Conservation (phyloP, 2,797 vertebrate genomes). For the Gambusia yucatana region DNA sequence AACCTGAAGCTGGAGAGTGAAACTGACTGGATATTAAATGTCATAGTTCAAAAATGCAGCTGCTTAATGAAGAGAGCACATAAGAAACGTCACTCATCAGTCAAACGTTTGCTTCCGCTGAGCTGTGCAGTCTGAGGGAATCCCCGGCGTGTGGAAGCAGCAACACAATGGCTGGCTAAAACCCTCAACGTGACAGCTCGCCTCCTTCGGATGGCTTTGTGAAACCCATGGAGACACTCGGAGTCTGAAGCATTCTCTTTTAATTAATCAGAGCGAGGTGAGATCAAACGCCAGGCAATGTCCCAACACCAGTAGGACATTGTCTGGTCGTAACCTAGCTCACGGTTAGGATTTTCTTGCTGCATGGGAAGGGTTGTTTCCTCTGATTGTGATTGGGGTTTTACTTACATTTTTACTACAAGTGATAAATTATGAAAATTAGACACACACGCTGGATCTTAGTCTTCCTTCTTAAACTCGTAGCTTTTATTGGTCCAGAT, state of each 20-base stretch:
- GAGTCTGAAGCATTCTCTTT: constrained; percentile 63
- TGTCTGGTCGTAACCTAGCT: background rate
- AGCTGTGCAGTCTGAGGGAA: constrained; percentile 72
- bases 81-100: constrained; percentile 61
- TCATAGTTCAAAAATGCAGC: constrained; percentile 56
- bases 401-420: constrained; percentile 55
- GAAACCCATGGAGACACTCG: constrained; percentile 70
- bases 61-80: constrained; percentile 65
- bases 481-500: constrained; percentile 81
- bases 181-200: constrained; percentile 37
- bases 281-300: constrained; percentile 67
- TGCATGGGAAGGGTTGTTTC: constrained; percentile 47
- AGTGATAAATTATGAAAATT: constrained; percentile 61
- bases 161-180: constrained; percentile 58
- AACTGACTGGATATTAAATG: constrained; percentile 42
- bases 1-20: constrained; percentile 11
- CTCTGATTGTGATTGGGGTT: constrained; percentile 44
- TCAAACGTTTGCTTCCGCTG: constrained; percentile 66
- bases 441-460: constrained; percentile 31
- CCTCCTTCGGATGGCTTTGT: constrained; percentile 54
- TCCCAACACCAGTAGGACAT: constrained; percentile 43
- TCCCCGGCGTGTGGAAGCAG: constrained; percentile 69
- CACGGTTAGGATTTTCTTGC: constrained; percentile 6
- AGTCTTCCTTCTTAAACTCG: constrained; percentile 52
- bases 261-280: constrained; percentile 70